A percentile compares a stretch with the other conserved stretches of the same genome.
Evolutionary conservation across 2,797 vertebrate species (phyloP).

Genomic region (Steatocranus sp.): DNA sequence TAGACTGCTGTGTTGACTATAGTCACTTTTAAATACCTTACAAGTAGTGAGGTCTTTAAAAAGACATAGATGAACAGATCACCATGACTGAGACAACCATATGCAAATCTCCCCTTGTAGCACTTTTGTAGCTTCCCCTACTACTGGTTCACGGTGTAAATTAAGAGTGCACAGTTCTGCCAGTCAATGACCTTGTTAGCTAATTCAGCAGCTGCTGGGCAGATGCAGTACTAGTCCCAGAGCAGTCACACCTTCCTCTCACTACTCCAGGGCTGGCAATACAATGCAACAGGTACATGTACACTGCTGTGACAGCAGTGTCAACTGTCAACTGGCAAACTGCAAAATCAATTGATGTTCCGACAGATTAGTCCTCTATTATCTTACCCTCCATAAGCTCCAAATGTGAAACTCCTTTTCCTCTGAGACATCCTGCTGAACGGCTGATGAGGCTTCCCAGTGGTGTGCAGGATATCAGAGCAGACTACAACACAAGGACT

Average conservation of each 20-base stretch:
- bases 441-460: conserved; percentile 16
- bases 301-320: neutral
- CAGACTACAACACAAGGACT: neutral
- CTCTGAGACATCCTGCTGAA: conserved; percentile 69
- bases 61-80: neutral
- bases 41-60: neutral
- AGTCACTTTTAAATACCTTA: neutral
- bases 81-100: neutral
- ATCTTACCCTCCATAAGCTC: conserved; percentile 79
- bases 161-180: neutral
- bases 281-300: conserved; percentile 51
- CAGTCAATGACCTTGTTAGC: conserved; percentile 22
- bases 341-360: neutral
- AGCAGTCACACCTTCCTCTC: neutral
- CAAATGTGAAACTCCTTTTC: conserved; percentile 78
- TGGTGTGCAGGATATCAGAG: neutral
- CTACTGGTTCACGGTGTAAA: neutral
- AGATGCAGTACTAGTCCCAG: conserved; percentile 21
- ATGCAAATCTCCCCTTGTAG: neutral
- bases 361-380: neutral
- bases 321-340: neutral
- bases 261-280: neutral
- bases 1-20: neutral
- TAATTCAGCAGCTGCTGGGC: neutral
- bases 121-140: neutral